Percentiles rank a stretch among this genome's conserved stretches.
Conservation (phyloP, 35 echinoderm and acorn worm genomes). For the Anneissia japonica region DNA sequence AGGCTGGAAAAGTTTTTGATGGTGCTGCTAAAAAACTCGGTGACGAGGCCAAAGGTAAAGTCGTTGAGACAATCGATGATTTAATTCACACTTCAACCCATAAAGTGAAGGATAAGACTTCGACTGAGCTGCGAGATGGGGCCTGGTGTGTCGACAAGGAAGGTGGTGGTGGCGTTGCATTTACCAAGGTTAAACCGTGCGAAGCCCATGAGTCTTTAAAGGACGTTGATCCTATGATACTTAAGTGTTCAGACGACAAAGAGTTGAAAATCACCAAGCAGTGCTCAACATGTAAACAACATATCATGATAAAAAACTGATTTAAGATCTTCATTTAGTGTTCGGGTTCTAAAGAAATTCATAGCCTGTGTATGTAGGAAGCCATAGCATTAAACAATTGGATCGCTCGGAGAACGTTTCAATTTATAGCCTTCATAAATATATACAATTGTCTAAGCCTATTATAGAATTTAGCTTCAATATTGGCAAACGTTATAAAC, state of each 20-base stretch:
- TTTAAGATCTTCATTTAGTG: neutral
- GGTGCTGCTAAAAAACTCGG: neutral
- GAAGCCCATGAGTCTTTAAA: neutral
- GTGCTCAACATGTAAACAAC: neutral
- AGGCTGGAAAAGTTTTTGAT: neutral
- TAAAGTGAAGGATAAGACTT: neutral
- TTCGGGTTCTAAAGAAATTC: no score
- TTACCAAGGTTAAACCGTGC: neutral
- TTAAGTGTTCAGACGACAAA: neutral
- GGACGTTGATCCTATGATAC: neutral
- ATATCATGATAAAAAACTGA: neutral
- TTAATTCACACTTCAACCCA: neutral
- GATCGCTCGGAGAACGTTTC: no score
- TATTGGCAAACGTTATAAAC: no score
- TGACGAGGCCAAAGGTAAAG: neutral
- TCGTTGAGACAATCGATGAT: neutral
- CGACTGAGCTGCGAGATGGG: neutral
- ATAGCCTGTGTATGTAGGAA: no score
- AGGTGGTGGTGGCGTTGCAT: neutral
- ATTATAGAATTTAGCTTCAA: no score
- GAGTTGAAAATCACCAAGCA: neutral
- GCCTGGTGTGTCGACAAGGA: neutral
- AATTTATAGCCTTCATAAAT: no score
- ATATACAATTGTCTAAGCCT: no score
- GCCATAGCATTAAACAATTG: no score